Evolutionary conservation across 2,113 vertebrate species (phyloP), one percentile per base, ranked within the genome.

Genomic region (Etheostoma spectabile): DNA sequence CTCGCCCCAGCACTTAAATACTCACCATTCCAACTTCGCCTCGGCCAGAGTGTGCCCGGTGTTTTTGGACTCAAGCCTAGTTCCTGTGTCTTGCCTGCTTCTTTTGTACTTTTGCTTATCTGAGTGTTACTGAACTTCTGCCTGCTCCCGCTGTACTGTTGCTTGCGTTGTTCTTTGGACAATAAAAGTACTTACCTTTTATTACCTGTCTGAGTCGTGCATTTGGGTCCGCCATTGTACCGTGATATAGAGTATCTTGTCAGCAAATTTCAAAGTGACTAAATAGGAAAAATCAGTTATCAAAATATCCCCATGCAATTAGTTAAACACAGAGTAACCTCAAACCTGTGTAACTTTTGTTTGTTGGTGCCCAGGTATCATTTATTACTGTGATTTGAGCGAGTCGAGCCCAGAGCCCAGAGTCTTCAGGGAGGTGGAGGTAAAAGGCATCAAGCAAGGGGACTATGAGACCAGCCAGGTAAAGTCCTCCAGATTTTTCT

Each of bases 381-480:
- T 96, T 79, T 95, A 95, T 79, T 88, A 95, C 89, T 95, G 93
- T 73, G 95, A 95, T 74, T 79, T 96, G 89, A 93, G 88, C 4
- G 2, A 72, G n/a, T 13, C 88, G 0, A 63, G 79, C 8, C 86
- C 92, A 5, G 90, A 95, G 75, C 95, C 95, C 55, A 88, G 14
- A 3, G 88, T 96, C 22, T 96, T 95, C 90, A 88, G 94, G 62
- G 81, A 94, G 83, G 95, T 95, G 87, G 87, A 93, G 78, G 94
- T 96, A 12, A 95, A 94, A 64, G 95, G 94, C 15, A 87, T 95
- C 71, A 79, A 92, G 22, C 79, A 92, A 22, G 89, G 89, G 0
- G 94, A 96, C 22, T 95, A 92, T 52, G 84, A 95, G 88, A 95
- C 93, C 12, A 89, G 53, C 16, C 95, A 96, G 94, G 95, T 95